A percentile compares a stretch with the other conserved stretches of the same genome.
Conservation (phyloP, 2,113 vertebrate species). For the Opisthocomus hoazin region DNA sequence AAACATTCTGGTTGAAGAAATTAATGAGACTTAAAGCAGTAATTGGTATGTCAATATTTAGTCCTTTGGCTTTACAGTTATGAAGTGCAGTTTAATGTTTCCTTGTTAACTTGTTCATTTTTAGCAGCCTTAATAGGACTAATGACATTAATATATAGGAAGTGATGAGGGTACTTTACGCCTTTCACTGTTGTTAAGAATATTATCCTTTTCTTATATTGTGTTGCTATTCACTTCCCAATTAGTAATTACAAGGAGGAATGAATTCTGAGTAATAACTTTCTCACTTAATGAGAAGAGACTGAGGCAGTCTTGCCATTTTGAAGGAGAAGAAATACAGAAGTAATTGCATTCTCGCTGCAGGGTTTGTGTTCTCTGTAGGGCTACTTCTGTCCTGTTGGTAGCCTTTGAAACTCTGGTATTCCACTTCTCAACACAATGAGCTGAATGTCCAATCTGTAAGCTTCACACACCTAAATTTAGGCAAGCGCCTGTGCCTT, state of each 20-base stretch:
- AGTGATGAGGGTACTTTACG: not conserved
- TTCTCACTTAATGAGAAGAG: constrained; percentile 22
- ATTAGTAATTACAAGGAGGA: constrained; percentile 24
- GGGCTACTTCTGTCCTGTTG: not conserved
- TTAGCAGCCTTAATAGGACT: not conserved
- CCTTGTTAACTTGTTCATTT: not conserved
- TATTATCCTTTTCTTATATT: not conserved
- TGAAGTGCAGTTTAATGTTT: not conserved
- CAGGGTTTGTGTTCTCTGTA: not conserved
- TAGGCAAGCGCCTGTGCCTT: not conserved
- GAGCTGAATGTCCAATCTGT: not conserved
- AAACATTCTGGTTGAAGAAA: constrained; percentile 4
- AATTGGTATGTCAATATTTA: not conserved
- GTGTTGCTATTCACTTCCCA: not conserved
- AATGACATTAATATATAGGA: not conserved
- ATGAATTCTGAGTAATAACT: not conserved
- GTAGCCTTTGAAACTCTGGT: not conserved
- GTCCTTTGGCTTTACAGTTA: not conserved
- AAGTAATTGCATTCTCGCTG: constrained; percentile 8
- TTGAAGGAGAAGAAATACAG: not conserved
- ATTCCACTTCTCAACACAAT: not conserved
- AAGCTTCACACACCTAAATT: not conserved
- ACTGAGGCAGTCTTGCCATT: not conserved
- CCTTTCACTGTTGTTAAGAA: constrained; percentile 2
- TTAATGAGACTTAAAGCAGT: not conserved